These are phyloP conservation scores for Montipora cactus DNA, from an alignment of 64 coral and sea anemone species.

Conservation along the genomic window DNA sequence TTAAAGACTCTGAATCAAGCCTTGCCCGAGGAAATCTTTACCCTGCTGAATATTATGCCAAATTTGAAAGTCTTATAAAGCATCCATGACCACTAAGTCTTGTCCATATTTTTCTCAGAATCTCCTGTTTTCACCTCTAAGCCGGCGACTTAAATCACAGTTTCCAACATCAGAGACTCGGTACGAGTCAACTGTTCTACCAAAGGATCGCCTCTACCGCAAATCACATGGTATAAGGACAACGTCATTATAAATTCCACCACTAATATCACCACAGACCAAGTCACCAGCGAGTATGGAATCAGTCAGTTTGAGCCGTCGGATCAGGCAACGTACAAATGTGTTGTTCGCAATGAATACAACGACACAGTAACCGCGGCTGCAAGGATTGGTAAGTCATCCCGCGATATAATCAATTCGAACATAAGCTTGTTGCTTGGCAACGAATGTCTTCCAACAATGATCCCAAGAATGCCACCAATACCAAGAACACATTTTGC, in stretches of 20 bases:
- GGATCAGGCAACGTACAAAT: slow-evolving; percentile 12
- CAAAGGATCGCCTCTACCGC: slow-evolving; percentile 18
- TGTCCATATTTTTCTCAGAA: not conserved
- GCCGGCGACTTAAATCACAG: not conserved
- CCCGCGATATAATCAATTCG: no score
- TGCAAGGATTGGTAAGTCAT: not conserved
- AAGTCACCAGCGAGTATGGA: slow-evolving; percentile 16
- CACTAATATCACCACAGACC: not conserved
- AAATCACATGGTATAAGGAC: slow-evolving; percentile 46
- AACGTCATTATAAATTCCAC: not conserved
- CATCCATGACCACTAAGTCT: not conserved
- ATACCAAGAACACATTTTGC: no score
- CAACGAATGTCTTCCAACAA: no score
- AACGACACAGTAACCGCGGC: not conserved
- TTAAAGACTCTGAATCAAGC: no score
- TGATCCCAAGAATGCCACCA: no score
- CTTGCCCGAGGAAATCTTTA: no score
- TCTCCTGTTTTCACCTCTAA: not conserved
- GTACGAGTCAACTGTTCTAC: slow-evolving; percentile 20
- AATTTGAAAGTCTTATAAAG: no score
- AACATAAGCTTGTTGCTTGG: no score
- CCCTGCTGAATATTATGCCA: no score
- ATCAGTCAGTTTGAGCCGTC: not conserved
- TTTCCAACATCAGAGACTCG: not conserved
- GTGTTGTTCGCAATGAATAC: slow-evolving; percentile 22